A percentile compares a stretch with the other conserved stretches of the same genome.
Evolutionary conservation across 2,113 vertebrate genomes (phyloP).

Genomic region (Rhinolophus ferrumequinum): DNA sequence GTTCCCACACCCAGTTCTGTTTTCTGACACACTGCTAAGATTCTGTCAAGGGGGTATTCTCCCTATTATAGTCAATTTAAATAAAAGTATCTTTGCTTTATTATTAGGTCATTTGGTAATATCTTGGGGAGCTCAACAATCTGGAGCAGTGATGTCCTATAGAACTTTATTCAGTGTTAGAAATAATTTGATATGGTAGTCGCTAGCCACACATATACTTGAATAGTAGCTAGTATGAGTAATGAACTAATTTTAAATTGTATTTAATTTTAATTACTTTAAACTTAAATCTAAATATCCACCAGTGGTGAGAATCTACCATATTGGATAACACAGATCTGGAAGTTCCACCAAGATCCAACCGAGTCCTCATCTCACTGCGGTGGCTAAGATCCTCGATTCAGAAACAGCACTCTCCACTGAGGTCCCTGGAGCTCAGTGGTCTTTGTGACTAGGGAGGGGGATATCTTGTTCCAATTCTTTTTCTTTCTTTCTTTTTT

Average conservation of each 20-base stretch:
- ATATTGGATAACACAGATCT: background rate
- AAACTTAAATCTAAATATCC: background rate
- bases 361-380: background rate
- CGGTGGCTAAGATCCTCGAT: background rate
- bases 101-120: background rate
- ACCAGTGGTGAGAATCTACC: background rate
- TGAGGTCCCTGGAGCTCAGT: background rate
- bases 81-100: background rate
- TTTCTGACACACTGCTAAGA: background rate
- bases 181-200: background rate
- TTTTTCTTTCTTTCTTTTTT: background rate
- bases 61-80: background rate
- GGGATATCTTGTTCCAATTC: background rate
- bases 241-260: background rate
- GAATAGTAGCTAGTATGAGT: background rate
- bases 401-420: background rate
- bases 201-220: background rate
- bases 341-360: background rate
- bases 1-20: background rate
- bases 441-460: background rate
- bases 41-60: background rate
- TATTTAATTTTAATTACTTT: constrained; percentile 2
- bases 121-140: background rate
- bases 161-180: background rate
- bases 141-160: background rate